Conservation (phyloP, 2,113 vertebrate genomes). For the Eidolon helvum region DNA sequence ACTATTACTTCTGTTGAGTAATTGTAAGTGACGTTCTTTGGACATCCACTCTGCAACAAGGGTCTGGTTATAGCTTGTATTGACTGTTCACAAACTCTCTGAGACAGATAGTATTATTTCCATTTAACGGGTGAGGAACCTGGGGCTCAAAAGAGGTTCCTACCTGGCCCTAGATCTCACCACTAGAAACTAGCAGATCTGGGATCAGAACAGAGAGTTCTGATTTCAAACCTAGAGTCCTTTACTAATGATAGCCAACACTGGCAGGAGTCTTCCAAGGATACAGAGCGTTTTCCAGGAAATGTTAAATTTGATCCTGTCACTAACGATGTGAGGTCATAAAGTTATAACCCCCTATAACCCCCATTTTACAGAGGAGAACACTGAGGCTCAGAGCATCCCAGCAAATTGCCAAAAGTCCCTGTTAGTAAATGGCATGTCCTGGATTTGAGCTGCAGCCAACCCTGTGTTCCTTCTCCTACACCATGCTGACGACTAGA, state of each 20-base stretch:
- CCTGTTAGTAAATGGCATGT: not conserved
- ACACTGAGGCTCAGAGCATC: not conserved
- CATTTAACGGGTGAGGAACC: not conserved
- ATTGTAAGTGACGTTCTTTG: not conserved
- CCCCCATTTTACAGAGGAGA: not conserved
- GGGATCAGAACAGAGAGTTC: not conserved
- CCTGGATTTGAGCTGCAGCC: not conserved
- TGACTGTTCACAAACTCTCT: not conserved
- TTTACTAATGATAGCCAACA: not conserved
- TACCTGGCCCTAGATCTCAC: not conserved
- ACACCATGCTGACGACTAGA: too few species aligned
- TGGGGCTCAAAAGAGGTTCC: not conserved
- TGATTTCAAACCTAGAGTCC: not conserved
- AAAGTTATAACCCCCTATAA: not conserved
- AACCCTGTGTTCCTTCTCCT: not conserved
- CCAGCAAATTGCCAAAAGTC: not conserved
- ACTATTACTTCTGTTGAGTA: not conserved
- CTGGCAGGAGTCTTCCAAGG: not conserved
- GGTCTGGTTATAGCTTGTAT: fast-evolving
- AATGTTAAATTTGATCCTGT: not conserved
- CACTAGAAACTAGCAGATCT: not conserved
- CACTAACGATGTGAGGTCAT: not conserved
- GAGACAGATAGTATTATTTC: not conserved
- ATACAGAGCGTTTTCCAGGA: not conserved
- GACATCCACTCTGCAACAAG: not conserved